A percentile compares a stretch with the other conserved stretches of the same genome.
Conservation (phyloP, 2,113 vertebrate genomes). For the Tragulus kanchil region DNA sequence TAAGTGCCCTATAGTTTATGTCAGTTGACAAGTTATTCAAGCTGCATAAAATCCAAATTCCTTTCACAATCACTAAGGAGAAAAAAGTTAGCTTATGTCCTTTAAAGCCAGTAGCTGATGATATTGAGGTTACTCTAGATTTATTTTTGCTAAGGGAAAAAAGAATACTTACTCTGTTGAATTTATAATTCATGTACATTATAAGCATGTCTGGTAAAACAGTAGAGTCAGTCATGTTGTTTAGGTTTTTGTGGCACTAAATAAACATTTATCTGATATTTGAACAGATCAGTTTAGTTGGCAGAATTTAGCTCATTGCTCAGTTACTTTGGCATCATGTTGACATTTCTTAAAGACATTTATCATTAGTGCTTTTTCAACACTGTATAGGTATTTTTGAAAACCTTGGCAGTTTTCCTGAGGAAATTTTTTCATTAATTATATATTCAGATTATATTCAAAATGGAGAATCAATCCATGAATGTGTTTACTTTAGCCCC, state of each 20-base stretch:
- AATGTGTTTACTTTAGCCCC: not conserved
- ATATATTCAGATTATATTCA: slow-evolving; percentile 24
- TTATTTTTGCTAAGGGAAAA: slow-evolving; percentile 40
- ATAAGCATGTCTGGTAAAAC: not conserved
- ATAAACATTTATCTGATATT: not conserved
- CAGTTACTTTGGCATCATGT: not conserved
- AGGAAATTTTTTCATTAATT: slow-evolving; percentile 3
- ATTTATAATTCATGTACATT: not conserved
- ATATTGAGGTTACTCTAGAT: not conserved
- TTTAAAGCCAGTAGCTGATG: slow-evolving; percentile 5
- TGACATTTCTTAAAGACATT: not conserved
- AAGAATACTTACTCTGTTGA: slow-evolving; percentile 8
- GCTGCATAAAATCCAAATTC: slow-evolving; percentile 21
- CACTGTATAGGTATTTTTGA: not conserved
- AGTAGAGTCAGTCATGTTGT: not conserved
- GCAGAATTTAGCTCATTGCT: not conserved
- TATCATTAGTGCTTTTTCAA: not conserved
- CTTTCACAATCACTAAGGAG: slow-evolving; percentile 25
- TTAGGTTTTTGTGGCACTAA: not conserved
- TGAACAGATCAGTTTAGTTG: not conserved
- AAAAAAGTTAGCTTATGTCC: not conserved
- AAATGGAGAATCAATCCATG: not conserved
- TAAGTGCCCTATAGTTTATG: slow-evolving; percentile 5
- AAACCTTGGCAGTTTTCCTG: slow-evolving; percentile 8
- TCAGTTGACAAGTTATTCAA: slow-evolving; percentile 7